Evolutionary conservation across 2,888 invertebrate species (phyloP), one percentile per base, ranked within the genome.

Genomic region (Drosophila pullipes): DNA sequence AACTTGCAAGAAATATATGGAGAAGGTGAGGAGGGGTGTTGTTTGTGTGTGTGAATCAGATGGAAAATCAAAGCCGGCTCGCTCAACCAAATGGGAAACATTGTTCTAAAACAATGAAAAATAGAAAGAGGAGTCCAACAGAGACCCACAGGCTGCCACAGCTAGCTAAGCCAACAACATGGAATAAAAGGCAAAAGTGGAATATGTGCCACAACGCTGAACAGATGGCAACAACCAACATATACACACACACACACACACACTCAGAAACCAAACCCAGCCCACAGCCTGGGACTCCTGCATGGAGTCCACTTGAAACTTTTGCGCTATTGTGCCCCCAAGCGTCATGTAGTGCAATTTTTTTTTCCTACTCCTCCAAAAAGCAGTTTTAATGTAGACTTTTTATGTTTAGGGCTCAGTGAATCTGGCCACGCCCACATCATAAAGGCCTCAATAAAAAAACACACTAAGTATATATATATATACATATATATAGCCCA

Each of bases 161-260:
- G 47, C 25, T 47, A 60, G 57, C 69, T 57, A 71, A 64, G 69
- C 68, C 59, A 82, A 73, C 81, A 82, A 74, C 74, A 81, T 78
- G 85, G 83, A 85, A 83, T 90, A 85, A 88, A 88, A 88, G 90
- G 88, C 83, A 90, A 88, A 85, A 90, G 83, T 88, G 83, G 85
- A 86, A 88, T 86, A 85, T 90, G 89, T 88, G 90, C 82, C 89
- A 89, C 81, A 89, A 69, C 78, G 83, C 74, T 75, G 85, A 87
- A 81, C 90, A 85, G 88, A 83, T 85, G 85, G 85, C 88, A 83
- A 87, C 18, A 73, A 69, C 67, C 73, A 82, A 69, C 76, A 64
- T 37, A 61, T 44, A 65, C 35, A 22, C 35, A n/a, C 54, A 50
- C 1, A 30, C 10, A 28, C 16, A 28, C 18, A 18, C 39, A 28